These are phyloP conservation scores for Grapholita molesta DNA, from an alignment of 1,140 invertebrate genomes.

Conservation along the genomic window DNA sequence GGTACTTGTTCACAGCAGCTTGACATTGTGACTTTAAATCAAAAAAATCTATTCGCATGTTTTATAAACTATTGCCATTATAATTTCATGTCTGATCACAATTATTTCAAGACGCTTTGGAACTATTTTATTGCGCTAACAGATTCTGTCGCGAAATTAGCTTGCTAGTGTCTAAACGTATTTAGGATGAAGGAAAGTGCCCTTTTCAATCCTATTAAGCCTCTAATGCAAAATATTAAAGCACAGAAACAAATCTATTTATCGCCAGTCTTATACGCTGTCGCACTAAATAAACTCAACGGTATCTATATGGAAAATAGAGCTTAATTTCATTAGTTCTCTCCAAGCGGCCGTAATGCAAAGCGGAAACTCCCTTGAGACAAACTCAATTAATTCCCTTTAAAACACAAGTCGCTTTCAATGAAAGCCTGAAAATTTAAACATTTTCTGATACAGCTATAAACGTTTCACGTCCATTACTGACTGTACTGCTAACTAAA, in stretches of 20 bases:
- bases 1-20: too few species aligned
- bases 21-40: too few species aligned
- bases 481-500: not conserved
- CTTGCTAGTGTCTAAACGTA: not conserved
- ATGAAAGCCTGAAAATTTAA: slow-evolving; percentile 71
- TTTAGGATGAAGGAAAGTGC: not conserved
- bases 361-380: slow-evolving; percentile 69
- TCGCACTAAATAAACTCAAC: slow-evolving; percentile 11
- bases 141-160: too few species aligned
- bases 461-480: slow-evolving; percentile 25
- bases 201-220: not conserved
- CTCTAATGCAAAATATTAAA: slow-evolving; percentile 9
- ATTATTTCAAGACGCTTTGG: too few species aligned
- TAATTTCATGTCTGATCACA: too few species aligned
- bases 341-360: slow-evolving; percentile 61
- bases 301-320: slow-evolving; percentile 33
- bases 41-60: too few species aligned
- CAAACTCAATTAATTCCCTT: slow-evolving; percentile 74
- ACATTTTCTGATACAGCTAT: slow-evolving; percentile 48
- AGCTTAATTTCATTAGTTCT: slow-evolving; percentile 63
- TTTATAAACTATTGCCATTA: too few species aligned
- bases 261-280: slow-evolving; percentile 1
- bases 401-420: slow-evolving; percentile 51
- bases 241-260: slow-evolving; percentile 11
- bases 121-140: too few species aligned